Percentiles rank a stretch among this genome's conserved stretches.
Conservation (phyloP, 2,888 invertebrate genomes). For the Fabriciana adippe region DNA sequence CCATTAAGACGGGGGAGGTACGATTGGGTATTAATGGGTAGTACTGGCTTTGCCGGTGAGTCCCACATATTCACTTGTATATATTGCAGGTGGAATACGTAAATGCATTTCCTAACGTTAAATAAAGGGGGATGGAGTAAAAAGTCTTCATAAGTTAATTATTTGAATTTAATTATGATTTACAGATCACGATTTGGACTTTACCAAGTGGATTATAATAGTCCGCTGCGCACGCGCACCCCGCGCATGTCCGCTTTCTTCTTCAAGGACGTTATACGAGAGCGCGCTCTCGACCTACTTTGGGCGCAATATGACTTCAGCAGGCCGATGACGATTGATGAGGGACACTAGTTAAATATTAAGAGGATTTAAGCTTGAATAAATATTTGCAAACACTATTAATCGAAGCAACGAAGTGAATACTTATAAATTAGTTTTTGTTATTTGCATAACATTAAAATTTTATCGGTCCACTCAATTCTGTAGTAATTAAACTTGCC, state of each 20-base stretch:
- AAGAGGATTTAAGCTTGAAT: background rate
- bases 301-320: background rate
- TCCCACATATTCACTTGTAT: no score
- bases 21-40: no score
- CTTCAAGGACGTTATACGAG: conserved; percentile 2
- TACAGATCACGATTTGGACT: conserved; percentile 6
- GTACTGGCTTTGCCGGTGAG: no score
- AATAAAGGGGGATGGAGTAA: no score
- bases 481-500: background rate
- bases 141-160: background rate
- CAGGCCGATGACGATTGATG: background rate
- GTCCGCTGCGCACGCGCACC: conserved; percentile 1
- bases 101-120: no score
- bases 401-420: background rate
- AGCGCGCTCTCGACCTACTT: background rate
- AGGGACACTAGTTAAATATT: background rate
- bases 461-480: background rate
- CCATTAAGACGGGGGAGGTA: no score
- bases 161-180: background rate
- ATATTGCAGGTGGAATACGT: no score
- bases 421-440: background rate
- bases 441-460: conserved; percentile 9
- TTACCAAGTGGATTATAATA: conserved; percentile 6
- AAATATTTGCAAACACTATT: background rate
- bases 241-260: conserved; percentile 12